Percentiles rank a stretch among this genome's conserved stretches.
These are phyloP conservation scores for Podiceps cristatus DNA, from an alignment of 2,113 vertebrate genomes.

Conservation along the genomic window DNA sequence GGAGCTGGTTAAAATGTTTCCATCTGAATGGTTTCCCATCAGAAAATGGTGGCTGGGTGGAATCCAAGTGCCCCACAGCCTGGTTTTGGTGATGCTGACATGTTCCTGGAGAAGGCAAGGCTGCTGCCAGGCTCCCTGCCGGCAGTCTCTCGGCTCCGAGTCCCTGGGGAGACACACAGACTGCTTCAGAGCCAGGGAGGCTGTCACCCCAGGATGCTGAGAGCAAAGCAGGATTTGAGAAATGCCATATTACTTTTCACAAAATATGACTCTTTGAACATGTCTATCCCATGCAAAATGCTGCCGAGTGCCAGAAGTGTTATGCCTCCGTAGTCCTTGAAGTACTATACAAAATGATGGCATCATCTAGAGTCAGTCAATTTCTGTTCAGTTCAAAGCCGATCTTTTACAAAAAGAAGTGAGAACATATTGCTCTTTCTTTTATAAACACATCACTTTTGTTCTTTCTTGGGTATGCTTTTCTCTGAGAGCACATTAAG, in stretches of 20 bases:
- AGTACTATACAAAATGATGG: not conserved
- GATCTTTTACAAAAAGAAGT: not conserved
- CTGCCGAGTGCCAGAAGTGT: not conserved
- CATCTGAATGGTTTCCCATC: not conserved
- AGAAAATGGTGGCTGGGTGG: not conserved
- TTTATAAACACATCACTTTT: not conserved
- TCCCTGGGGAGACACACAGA: not conserved
- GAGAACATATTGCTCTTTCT: not conserved
- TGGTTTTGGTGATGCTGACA: not conserved
- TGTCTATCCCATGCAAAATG: not conserved
- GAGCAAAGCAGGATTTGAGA: not conserved
- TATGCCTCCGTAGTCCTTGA: not conserved
- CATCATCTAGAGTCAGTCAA: not conserved
- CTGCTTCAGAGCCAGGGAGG: not conserved
- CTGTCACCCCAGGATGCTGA: not conserved
- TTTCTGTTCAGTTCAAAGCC: not conserved
- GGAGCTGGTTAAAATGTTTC: not conserved
- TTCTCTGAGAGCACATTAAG: not conserved
- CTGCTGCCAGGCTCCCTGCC: not conserved
- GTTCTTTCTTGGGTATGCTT: not conserved
- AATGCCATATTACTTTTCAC: not conserved
- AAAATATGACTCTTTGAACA: not conserved
- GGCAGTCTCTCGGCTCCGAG: not conserved
- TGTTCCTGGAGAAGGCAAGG: not conserved
- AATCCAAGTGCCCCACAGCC: not conserved